Base-by-base conservation (phyloP, 2,888 invertebrate genomes). In the Mythimna impura region DNA sequence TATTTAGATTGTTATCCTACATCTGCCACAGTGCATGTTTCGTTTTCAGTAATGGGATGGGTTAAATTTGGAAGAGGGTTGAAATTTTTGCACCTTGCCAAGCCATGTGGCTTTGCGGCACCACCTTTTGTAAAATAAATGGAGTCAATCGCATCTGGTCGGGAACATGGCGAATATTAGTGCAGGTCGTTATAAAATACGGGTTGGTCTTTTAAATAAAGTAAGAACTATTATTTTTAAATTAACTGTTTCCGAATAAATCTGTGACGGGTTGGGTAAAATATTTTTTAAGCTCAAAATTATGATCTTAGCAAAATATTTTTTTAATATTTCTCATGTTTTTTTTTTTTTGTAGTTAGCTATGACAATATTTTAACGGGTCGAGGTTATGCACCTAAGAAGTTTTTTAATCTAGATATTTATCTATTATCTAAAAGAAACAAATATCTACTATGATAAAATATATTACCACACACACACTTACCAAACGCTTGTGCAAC, bases 401-500 rank as follows among this genome's bases (percentile, higher is more conserved):
- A 17, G 47, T 47, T 47, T 47, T 14, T 47, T 17, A 17, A 5
- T 47, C 12, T 47, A 47, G 17, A 47, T 47, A 17, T 20, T 50
- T 20, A 7, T 50, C 2, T 43, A 60, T 36, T 36, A 8, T 36
- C 3, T 17, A 40, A 40, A 58, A 8, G 8, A 9, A 0, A 14
- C 20, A 54, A 64, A 30, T 14, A 20, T 30, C 17, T 22, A 57
- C 50, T 1, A 43, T 25, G 58, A n/a, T 9, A 72, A 76, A 61
- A 69, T 10, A 30, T 43, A 68, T 61, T 43, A 73, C 30, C 14
- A 36, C 55, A 64, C 25, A 64, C 25, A 70, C 50, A 57, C 62
- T 81, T 65, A 76, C 67, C 4, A 64, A 84, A 67, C 81, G 75
- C 74, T 89, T 89, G 78, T 81, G 87, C 78, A 76, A 70, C 47